These are phyloP conservation scores for Cyprinodon brontotheroides DNA, from an alignment of 2,113 vertebrate genomes.

Conservation along the genomic window DNA sequence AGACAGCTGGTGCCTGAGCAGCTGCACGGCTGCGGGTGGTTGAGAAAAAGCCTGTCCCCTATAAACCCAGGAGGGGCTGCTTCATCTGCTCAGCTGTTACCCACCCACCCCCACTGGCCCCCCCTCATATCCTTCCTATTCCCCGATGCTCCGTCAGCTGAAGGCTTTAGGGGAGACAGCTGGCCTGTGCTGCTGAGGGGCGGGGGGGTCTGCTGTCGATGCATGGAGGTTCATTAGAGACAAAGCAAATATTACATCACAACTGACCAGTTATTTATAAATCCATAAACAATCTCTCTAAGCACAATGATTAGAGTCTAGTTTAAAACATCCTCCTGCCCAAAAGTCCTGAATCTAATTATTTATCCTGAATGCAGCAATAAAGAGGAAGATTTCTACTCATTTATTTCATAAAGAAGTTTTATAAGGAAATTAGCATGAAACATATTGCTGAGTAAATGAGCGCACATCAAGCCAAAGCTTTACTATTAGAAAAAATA, in stretches of 20 bases:
- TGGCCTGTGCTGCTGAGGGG: constrained; percentile 63
- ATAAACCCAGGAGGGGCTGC: constrained; percentile 65
- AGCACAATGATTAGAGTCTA: not conserved
- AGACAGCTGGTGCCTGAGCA: constrained; percentile 76
- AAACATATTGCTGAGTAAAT: not conserved
- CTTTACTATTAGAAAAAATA: not conserved
- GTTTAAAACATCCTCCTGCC: not conserved
- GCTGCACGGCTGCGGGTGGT: constrained; percentile 73
- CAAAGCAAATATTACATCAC: constrained; percentile 57
- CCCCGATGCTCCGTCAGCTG: constrained; percentile 70
- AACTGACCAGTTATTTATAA: constrained; percentile 28
- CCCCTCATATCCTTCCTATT: constrained; percentile 14
- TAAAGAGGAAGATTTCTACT: not conserved
- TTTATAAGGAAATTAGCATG: not conserved
- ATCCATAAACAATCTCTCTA: constrained; percentile 22
- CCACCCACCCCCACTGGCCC: constrained; percentile 19
- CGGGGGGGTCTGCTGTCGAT: constrained; percentile 32
- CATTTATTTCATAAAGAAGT: not conserved
- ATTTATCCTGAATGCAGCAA: no score
- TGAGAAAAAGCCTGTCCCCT: constrained; percentile 68
- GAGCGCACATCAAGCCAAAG: not conserved
- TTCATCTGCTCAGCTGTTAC: constrained; percentile 76
- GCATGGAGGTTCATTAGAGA: constrained; percentile 16
- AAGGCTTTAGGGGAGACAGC: constrained; percentile 74
- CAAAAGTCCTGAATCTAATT: not conserved